Conservation (phyloP, 2,113 vertebrate species). For the Stegastes partitus region DNA sequence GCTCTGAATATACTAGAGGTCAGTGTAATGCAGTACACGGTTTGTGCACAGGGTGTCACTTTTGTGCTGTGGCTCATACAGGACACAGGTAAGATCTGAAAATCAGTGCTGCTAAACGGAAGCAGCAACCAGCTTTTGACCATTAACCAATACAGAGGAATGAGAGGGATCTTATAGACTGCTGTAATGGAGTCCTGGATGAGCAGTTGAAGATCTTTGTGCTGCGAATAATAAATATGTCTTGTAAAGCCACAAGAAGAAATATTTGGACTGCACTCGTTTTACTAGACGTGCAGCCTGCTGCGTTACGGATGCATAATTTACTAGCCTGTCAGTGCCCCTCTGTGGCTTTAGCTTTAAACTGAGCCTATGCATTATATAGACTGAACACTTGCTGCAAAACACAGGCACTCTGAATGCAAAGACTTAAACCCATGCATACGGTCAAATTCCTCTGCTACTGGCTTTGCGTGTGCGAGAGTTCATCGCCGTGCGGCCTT, state of each 20-base stretch:
- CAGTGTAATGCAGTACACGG: background rate
- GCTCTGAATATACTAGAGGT: background rate
- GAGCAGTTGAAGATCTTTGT: too few relatives aligned
- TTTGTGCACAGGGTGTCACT: conserved; percentile 16
- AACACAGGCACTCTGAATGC: background rate
- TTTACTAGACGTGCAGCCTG: too few relatives aligned
- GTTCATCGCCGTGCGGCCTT: background rate
- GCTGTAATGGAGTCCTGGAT: too few relatives aligned
- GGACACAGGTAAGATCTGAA: too few relatives aligned
- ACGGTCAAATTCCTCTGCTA: background rate
- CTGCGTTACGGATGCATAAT: too few relatives aligned
- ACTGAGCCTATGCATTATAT: background rate
- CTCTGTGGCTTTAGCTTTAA: background rate
- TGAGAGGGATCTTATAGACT: too few relatives aligned
- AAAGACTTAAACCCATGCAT: conserved; percentile 3
- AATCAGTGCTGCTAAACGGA: background rate
- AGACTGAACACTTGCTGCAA: background rate
- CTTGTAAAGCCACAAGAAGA: too few relatives aligned
- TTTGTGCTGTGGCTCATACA: background rate
- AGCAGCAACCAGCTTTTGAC: too few relatives aligned
- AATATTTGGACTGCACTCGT: too few relatives aligned
- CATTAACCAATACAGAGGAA: too few relatives aligned
- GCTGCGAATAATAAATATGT: too few relatives aligned
- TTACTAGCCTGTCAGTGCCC: too few relatives aligned
- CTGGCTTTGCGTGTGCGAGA: background rate